Percentiles rank a stretch among this genome's conserved stretches.
Conservation (phyloP, 37 sponge, comb jelly and placozoan genomes). For the Chondrosia reniformis region DNA sequence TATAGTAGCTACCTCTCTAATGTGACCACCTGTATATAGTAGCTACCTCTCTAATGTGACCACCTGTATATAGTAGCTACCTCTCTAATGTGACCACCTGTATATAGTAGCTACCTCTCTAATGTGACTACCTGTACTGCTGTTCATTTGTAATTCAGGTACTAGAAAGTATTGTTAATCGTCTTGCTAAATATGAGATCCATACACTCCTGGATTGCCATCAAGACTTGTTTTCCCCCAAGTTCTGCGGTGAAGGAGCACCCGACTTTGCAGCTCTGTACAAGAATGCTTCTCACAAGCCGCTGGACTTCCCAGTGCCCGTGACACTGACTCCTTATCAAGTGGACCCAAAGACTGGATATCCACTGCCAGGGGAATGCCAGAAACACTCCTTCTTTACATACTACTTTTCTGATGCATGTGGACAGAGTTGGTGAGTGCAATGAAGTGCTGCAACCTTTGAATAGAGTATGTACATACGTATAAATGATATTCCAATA, state of each 20-base stretch:
- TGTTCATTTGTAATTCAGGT: too few relatives aligned
- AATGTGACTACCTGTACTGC: too few relatives aligned
- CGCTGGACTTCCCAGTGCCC: constrained; percentile 56
- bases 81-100: too few relatives aligned
- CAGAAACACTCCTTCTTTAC: constrained; percentile 58
- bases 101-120: too few relatives aligned
- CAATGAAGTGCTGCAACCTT: too few relatives aligned
- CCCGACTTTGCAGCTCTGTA: constrained; percentile 74
- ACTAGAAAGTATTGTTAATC: constrained; percentile 48
- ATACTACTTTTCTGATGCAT: constrained; percentile 71
- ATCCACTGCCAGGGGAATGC: constrained; percentile 59
- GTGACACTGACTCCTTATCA: constrained; percentile 37
- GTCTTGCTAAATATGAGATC: constrained; percentile 54
- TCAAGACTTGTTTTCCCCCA: constrained; percentile 70
- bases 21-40: too few relatives aligned
- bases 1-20: too few relatives aligned
- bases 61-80: too few relatives aligned
- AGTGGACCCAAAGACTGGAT: constrained; percentile 57
- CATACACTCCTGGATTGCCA: constrained; percentile 75
- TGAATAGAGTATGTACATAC: too few relatives aligned
- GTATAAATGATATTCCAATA: too few relatives aligned
- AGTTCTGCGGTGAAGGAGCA: constrained; percentile 81
- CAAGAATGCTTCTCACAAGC: constrained; percentile 41
- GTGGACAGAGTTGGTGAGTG: constrained; percentile 14
- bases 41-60: too few relatives aligned